phyloP scores from a whole-genome alignment of 2,888 invertebrate species.

The Steinernema hermaphroditum region DNA sequence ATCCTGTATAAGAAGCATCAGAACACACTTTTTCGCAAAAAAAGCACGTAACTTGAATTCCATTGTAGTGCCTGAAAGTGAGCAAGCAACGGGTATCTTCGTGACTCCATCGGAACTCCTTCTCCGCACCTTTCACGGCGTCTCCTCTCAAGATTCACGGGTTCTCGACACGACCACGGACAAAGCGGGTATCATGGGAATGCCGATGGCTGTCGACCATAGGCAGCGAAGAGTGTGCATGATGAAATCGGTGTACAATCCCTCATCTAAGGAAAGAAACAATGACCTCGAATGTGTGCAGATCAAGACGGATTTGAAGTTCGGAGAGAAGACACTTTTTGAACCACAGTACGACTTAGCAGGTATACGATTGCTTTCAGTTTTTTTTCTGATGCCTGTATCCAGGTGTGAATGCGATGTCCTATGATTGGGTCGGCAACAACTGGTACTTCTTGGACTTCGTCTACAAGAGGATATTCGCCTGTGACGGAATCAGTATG shows the following conservation, averaged over 20 bases:
- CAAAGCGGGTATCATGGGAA: slow-evolving; percentile 40
- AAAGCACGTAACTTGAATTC: neutral
- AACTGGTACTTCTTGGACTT: slow-evolving; percentile 84
- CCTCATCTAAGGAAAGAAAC: slow-evolving; percentile 15
- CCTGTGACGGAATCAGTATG: slow-evolving; percentile 73
- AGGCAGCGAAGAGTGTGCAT: slow-evolving; percentile 76
- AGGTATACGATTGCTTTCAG: too few relatives aligned
- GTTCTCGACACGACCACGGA: slow-evolving; percentile 66
- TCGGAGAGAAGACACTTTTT: neutral
- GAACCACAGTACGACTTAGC: slow-evolving; percentile 25
- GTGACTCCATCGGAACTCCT: slow-evolving; percentile 75
- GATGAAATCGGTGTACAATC: slow-evolving; percentile 69
- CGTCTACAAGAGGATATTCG: slow-evolving; percentile 75
- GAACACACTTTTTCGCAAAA: too few relatives aligned
- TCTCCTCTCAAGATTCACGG: slow-evolving; percentile 70
- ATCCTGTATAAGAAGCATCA: too few relatives aligned
- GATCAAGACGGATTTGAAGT: slow-evolving; percentile 15
- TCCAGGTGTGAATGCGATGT: slow-evolving; percentile 79
- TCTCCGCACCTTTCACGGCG: slow-evolving; percentile 69
- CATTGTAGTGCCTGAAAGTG: slow-evolving; percentile 73
- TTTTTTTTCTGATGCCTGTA: too few relatives aligned
- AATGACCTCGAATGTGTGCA: slow-evolving; percentile 30
- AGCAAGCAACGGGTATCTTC: slow-evolving; percentile 75
- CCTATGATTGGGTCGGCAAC: slow-evolving; percentile 81
- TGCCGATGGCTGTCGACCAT: slow-evolving; percentile 74